Base-by-base conservation (phyloP, 2,113 vertebrate genomes). In the Oryzias woworae region DNA sequence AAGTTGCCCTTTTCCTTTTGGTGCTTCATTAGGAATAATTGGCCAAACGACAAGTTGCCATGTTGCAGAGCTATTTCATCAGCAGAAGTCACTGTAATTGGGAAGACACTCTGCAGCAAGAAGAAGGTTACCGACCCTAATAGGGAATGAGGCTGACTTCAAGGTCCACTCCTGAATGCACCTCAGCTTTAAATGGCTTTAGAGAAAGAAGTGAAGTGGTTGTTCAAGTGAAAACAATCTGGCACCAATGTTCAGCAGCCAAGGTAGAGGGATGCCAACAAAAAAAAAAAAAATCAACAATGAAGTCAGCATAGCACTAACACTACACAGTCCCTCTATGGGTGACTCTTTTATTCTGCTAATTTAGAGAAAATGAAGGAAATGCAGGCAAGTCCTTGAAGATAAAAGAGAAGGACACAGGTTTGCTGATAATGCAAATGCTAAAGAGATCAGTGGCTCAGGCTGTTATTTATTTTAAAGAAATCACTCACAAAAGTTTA, bases 41-140 rank as follows among this genome's bases (percentile, higher is more conserved):
- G 87, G 87, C 80, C 85, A 72, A 81, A 86, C 86, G 86, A 87
- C 87, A 86, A 86, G 85, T 73, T 69, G 50, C 76, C 75, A 63
- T 71, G 77, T 88, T 88, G 88, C 86, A 72, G 71, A 68, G 77
- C 75, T 80, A 87, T 89, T 89, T 88, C 87, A 89, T 90, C 84
- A 86, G 83, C 81, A 59, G 54, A 57, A 82, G 75, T 73, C 67
- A 42, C 73, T 82, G 81, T 88, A 86, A 89, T 90, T 88, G 87
- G 84, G 74, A 74, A 78, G 75, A 75, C 71, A 58, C 61, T 79
- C 74, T 16, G 70, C 64, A 56, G 62, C 6, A 14, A 62, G 77
- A 62, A 81, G 76, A 85, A 87, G 85, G 84, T 81, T 86, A 83
- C 68, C 64, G 54, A 66, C 56, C 58, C 53, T 88, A 89, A 86